Evolutionary conservation across 1,140 invertebrate genomes (phyloP).

Genomic region (Tetramorium simillimum): DNA sequence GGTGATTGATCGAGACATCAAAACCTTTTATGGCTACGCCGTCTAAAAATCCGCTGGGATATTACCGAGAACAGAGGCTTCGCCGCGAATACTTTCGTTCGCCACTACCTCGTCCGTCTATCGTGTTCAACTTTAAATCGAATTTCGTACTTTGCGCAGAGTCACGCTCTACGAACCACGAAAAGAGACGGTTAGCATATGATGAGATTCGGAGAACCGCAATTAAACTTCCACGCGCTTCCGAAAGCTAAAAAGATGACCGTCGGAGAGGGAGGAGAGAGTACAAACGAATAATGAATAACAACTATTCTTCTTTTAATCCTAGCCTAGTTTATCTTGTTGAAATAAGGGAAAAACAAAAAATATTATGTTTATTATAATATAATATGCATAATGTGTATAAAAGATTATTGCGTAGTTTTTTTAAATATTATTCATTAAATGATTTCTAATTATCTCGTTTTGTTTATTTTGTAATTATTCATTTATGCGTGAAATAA

Average conservation of each 20-base stretch:
- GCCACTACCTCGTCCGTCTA: conserved; percentile 36
- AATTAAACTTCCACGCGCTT: conserved; percentile 42
- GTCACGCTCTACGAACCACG: conserved; percentile 44
- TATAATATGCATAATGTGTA: not conserved
- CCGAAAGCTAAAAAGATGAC: conserved; percentile 22
- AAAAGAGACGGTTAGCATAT: conserved; percentile 47
- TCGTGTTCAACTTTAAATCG: conserved; percentile 61
- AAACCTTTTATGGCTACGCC: conserved; percentile 60
- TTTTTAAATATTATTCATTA: not conserved
- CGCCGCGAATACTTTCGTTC: conserved; percentile 40
- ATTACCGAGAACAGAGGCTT: conserved; percentile 52
- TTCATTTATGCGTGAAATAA: not conserved
- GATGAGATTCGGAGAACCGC: conserved; percentile 30
- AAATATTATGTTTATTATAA: not conserved
- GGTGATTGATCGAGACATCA: conserved; percentile 73
- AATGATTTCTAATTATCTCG: not conserved
- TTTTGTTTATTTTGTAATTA: not conserved
- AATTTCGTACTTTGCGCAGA: conserved; percentile 48
- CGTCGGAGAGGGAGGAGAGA: conserved; percentile 6
- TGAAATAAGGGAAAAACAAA: not conserved
- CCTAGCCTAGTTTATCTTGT: not conserved
- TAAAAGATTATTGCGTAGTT: not conserved
- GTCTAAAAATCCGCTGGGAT: conserved; percentile 64
- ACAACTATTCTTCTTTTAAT: conserved; percentile 8
- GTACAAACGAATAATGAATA: conserved; percentile 21